These are phyloP conservation scores for Limnothrissa miodon DNA, from an alignment of 2,113 vertebrate species.

Conservation along the genomic window DNA sequence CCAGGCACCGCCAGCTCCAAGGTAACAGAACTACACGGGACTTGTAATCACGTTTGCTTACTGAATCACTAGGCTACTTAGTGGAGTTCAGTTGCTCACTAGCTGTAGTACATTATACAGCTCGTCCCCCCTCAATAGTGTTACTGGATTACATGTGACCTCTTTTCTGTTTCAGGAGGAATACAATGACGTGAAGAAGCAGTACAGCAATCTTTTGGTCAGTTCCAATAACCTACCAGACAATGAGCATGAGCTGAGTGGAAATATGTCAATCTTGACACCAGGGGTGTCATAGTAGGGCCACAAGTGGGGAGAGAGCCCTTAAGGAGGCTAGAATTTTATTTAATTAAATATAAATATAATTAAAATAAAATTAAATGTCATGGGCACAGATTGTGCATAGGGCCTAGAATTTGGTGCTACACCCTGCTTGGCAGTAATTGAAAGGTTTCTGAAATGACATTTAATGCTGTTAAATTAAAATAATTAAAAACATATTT, in stretches of 20 bases:
- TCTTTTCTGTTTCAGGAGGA: conserved; percentile 67
- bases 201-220: conserved; percentile 89
- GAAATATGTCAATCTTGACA: background rate
- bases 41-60: background rate
- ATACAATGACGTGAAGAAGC: conserved; percentile 73
- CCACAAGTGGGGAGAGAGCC: too few relatives aligned
- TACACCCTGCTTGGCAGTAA: too few relatives aligned
- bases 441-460: too few relatives aligned
- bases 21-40: conserved; percentile 47
- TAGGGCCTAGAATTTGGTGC: too few relatives aligned
- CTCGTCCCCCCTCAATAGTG: fast-evolving
- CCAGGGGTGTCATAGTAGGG: too few relatives aligned
- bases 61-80: background rate
- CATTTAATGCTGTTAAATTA: too few relatives aligned
- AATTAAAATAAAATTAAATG: too few relatives aligned
- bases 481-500: too few relatives aligned
- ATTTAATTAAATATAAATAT: too few relatives aligned
- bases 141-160: background rate
- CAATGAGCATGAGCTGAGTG: background rate
- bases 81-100: background rate
- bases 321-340: too few relatives aligned
- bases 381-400: too few relatives aligned
- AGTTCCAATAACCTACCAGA: conserved; percentile 50
- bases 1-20: conserved; percentile 62
- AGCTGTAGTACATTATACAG: background rate